Percentiles rank a stretch among this genome's conserved stretches.
These are phyloP conservation scores for Todiramphus saurophagus DNA, from an alignment of 2,113 vertebrate species.

Conservation along the genomic window DNA sequence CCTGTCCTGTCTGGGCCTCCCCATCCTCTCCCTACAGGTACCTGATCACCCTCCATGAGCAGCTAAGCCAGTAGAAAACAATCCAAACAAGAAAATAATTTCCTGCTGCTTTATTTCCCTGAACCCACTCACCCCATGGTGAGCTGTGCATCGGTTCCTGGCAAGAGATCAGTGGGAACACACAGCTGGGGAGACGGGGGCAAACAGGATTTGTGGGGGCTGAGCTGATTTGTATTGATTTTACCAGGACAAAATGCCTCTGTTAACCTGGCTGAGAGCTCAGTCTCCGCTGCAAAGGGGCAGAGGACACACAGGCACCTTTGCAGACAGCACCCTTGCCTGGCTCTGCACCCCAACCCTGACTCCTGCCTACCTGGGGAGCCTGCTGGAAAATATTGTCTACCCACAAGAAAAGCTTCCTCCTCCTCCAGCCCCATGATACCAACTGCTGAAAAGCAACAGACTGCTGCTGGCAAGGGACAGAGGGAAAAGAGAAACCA, in stretches of 20 bases:
- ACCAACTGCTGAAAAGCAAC: neutral
- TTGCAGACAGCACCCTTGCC: neutral
- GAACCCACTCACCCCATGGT: neutral
- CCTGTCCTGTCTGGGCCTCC: neutral
- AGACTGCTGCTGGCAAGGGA: neutral
- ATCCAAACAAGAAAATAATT: neutral
- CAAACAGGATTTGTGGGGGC: neutral
- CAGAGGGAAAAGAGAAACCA: neutral
- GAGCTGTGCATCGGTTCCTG: neutral
- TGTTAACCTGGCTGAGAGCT: neutral
- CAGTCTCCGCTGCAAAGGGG: fast-evolving
- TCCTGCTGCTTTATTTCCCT: neutral
- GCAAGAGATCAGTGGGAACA: neutral
- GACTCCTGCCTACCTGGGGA: neutral
- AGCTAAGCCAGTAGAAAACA: neutral
- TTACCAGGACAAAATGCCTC: neutral
- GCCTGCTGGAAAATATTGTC: neutral
- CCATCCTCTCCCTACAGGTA: neutral
- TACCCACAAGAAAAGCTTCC: neutral
- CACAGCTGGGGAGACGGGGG: neutral
- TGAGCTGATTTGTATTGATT: neutral
- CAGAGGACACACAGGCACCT: neutral
- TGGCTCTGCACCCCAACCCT: neutral
- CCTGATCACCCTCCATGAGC: neutral
- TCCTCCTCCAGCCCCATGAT: neutral